These are phyloP conservation scores for Thamnaconus septentrionalis DNA, from an alignment of 2,113 vertebrate genomes.

Conservation along the genomic window DNA sequence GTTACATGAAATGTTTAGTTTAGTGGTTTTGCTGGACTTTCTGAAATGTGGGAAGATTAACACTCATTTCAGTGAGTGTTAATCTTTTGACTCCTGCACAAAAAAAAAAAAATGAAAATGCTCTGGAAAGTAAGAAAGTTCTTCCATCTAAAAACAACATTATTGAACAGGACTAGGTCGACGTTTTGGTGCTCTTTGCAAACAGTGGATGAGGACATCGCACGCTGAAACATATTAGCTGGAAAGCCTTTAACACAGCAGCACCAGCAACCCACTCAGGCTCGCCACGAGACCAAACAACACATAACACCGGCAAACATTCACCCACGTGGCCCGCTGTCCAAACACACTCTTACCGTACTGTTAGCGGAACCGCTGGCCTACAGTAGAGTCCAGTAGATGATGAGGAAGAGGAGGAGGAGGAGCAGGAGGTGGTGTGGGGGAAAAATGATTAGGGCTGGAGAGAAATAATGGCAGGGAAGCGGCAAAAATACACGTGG, in stretches of 20 bases:
- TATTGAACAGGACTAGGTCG: not conserved
- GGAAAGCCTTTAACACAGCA: not conserved
- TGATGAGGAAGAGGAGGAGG: constrained; percentile 38
- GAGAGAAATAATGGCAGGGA: constrained; percentile 62
- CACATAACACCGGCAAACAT: constrained; percentile 14
- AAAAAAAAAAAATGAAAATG: no score
- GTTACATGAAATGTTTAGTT: not conserved
- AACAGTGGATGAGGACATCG: constrained; percentile 7
- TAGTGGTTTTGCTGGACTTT: not conserved
- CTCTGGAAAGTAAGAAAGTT: no score
- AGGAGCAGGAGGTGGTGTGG: constrained; percentile 33
- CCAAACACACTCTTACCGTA: constrained; percentile 41
- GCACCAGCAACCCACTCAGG: not conserved
- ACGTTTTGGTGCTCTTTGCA: not conserved
- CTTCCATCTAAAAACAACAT: no score
- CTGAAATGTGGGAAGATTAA: no score
- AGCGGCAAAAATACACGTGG: constrained; percentile 60
- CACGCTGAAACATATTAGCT: not conserved
- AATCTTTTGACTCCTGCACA: no score
- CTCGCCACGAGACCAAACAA: constrained; percentile 6
- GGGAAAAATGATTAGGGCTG: constrained; percentile 68
- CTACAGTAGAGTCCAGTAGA: constrained; percentile 22
- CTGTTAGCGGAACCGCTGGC: no score
- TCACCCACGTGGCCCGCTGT: constrained; percentile 34
- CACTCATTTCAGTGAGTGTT: no score